phyloP scores from a whole-genome alignment of 2,113 vertebrate species.

The Rhinoderma darwinii region DNA sequence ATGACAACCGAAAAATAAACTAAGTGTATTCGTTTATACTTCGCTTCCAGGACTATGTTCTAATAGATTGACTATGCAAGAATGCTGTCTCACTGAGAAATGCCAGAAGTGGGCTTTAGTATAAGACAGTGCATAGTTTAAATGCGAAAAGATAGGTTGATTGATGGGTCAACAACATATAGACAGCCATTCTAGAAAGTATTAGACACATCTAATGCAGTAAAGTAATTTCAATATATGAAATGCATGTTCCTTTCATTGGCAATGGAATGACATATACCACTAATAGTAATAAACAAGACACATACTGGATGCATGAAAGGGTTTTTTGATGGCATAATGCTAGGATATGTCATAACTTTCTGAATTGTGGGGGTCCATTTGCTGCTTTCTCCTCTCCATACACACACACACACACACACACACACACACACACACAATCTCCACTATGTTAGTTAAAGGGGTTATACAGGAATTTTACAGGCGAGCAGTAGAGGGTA shows the following conservation, averaged over 20 bases:
- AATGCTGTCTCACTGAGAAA: neutral
- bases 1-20: neutral
- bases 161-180: neutral
- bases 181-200: neutral
- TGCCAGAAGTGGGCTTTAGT: neutral
- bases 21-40: neutral
- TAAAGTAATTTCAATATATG: too few species aligned
- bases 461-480: too few species aligned
- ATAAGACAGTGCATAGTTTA: neutral
- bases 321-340: neutral
- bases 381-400: too few species aligned
- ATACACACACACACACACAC: too few species aligned
- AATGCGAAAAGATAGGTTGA: neutral
- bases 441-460: too few species aligned
- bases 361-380: too few species aligned
- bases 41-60: constrained; percentile 19
- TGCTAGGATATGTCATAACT: too few species aligned
- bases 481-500: too few species aligned
- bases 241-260: too few species aligned
- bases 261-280: too few species aligned
- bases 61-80: neutral
- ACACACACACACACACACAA: too few species aligned
- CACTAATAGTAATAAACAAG: neutral
- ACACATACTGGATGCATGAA: neutral
- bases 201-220: neutral